These are phyloP conservation scores for Cyanocitta stelleri DNA, from an alignment of 2,113 vertebrate genomes.

Conservation along the genomic window DNA sequence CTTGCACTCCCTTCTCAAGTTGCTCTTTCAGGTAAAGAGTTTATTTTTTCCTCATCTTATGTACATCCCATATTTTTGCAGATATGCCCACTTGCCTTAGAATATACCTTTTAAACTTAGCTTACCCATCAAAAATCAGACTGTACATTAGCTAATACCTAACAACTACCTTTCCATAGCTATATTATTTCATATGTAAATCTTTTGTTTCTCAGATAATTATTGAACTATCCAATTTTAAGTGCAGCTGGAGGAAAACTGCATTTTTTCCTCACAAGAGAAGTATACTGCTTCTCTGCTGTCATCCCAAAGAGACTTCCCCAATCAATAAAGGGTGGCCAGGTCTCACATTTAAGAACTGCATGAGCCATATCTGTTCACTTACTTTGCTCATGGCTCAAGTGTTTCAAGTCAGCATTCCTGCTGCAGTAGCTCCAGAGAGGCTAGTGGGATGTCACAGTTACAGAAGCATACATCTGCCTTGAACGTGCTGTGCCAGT, in stretches of 20 bases:
- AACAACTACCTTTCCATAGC: background rate
- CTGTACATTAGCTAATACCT: background rate
- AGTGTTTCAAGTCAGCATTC: background rate
- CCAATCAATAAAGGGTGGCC: background rate
- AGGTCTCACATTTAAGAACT: background rate
- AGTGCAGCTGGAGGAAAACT: background rate
- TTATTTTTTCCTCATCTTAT: background rate
- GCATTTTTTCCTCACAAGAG: background rate
- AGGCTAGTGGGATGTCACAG: background rate
- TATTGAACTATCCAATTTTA: background rate
- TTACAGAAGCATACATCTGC: background rate
- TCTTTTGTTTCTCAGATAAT: background rate
- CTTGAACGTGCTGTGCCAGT: background rate
- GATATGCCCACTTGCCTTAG: background rate
- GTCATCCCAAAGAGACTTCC: background rate
- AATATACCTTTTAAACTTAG: background rate
- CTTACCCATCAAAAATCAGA: background rate
- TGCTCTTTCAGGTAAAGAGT: background rate
- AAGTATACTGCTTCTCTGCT: background rate
- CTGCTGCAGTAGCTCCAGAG: background rate
- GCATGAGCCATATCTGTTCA: background rate
- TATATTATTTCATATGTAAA: background rate
- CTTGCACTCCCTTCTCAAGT: background rate
- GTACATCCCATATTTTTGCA: background rate
- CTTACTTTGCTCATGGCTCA: background rate